Evolutionary conservation across 64 coral and sea anemone species (phyloP).

Genomic region (Montipora cactus): DNA sequence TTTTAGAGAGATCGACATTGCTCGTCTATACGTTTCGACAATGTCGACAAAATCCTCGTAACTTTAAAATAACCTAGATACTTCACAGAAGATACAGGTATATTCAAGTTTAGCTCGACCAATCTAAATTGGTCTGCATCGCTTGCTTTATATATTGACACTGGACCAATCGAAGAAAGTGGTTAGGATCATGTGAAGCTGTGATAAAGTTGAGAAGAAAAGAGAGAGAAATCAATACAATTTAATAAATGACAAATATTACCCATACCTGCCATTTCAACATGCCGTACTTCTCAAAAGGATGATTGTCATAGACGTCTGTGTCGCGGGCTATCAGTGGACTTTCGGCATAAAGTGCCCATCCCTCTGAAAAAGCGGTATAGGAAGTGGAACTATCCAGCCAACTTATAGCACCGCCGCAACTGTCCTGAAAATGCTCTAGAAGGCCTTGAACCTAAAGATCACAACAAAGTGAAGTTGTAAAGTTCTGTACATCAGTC

Average conservation of each 20-base stretch:
- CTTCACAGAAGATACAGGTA: too few species aligned
- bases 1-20: too few species aligned
- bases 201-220: not conserved
- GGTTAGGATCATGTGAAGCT: too few species aligned
- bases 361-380: slow-evolving; percentile 84
- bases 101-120: too few species aligned
- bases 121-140: too few species aligned
- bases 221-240: not conserved
- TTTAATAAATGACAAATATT: not conserved
- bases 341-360: slow-evolving; percentile 88
- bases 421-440: slow-evolving; percentile 72
- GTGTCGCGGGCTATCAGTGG: slow-evolving; percentile 82
- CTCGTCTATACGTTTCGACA: too few species aligned
- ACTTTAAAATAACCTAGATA: too few species aligned
- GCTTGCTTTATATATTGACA: too few species aligned
- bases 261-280: slow-evolving; percentile 87
- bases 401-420: slow-evolving; percentile 55
- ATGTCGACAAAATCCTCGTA: too few species aligned
- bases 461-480: not conserved
- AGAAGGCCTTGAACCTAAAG: slow-evolving; percentile 68
- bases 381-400: slow-evolving; percentile 50
- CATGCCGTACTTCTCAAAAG: slow-evolving; percentile 87
- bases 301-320: slow-evolving; percentile 67
- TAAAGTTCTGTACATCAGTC: too few species aligned
- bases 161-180: too few species aligned